These are phyloP conservation scores for Hypotaenidia philippensis DNA, from an alignment of 2,797 vertebrate species.

Conservation along the genomic window DNA sequence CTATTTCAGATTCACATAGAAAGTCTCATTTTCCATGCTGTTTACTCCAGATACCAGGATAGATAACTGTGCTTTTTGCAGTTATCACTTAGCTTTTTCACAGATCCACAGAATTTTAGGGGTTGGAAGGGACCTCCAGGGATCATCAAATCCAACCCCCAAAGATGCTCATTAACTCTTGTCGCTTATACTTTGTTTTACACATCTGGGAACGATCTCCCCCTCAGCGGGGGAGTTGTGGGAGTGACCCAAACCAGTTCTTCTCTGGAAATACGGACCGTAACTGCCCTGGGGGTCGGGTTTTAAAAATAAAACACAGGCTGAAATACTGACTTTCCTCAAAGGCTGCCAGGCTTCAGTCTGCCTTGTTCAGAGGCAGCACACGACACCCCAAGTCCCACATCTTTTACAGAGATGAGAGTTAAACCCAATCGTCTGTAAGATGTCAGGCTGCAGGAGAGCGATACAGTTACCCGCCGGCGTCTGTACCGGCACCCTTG, in stretches of 20 bases:
- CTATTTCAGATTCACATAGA: background rate
- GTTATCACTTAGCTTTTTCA: background rate
- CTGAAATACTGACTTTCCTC: background rate
- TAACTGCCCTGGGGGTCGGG: background rate
- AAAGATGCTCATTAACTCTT: background rate
- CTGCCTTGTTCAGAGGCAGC: background rate
- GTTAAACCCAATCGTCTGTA: background rate
- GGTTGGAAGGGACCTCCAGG: too few species aligned
- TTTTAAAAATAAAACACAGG: background rate
- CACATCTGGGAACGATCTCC: background rate
- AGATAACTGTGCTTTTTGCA: background rate
- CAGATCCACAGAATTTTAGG: too few species aligned
- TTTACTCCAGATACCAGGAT: background rate
- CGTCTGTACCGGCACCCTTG: background rate
- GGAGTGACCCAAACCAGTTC: background rate
- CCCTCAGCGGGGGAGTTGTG: background rate
- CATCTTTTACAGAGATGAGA: fast-evolving
- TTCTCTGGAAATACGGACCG: background rate
- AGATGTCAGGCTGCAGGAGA: background rate
- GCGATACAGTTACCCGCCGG: too few species aligned
- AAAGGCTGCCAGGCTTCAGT: background rate
- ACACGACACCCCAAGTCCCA: background rate
- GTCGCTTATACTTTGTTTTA: background rate
- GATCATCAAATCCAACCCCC: too few species aligned
- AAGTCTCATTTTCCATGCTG: background rate